phyloP scores from a whole-genome alignment of 2,113 vertebrate genomes.

The Chamaea fasciata region DNA sequence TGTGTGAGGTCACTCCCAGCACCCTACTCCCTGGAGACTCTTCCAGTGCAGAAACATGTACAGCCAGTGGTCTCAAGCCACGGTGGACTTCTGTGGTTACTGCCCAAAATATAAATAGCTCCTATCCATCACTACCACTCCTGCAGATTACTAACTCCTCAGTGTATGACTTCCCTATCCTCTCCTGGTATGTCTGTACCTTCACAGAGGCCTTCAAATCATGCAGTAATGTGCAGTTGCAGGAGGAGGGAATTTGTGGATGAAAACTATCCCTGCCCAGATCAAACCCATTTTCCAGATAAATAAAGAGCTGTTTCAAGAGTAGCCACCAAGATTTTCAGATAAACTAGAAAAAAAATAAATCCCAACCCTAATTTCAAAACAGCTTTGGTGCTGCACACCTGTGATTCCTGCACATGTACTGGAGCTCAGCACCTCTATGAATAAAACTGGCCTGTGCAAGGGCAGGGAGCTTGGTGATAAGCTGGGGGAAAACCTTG shows the following conservation, averaged over 20 bases:
- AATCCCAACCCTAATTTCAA: background rate
- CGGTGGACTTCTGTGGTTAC: background rate
- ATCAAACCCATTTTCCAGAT: background rate
- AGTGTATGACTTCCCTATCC: rapidly evolving
- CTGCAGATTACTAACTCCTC: background rate
- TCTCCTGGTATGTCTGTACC: background rate
- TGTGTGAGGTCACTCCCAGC: background rate
- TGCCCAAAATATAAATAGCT: background rate
- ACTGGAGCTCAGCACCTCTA: background rate
- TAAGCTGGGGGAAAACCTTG: background rate
- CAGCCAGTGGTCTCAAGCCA: background rate
- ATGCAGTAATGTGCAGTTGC: rapidly evolving
- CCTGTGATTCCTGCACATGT: background rate
- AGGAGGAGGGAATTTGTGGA: background rate
- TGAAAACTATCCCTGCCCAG: background rate
- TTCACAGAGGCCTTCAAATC: background rate
- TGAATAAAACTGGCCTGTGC: background rate
- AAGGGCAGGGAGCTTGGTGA: background rate
- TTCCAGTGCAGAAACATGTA: background rate
- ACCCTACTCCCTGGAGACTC: background rate
- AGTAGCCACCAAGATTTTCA: background rate
- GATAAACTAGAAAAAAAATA: background rate
- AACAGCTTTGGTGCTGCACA: background rate
- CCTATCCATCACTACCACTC: background rate
- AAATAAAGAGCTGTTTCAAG: background rate